Percentiles rank a stretch among this genome's conserved stretches.
These are phyloP conservation scores for Dasysyrphus albostriatus DNA, from an alignment of 2,888 invertebrate genomes.

Conservation along the genomic window DNA sequence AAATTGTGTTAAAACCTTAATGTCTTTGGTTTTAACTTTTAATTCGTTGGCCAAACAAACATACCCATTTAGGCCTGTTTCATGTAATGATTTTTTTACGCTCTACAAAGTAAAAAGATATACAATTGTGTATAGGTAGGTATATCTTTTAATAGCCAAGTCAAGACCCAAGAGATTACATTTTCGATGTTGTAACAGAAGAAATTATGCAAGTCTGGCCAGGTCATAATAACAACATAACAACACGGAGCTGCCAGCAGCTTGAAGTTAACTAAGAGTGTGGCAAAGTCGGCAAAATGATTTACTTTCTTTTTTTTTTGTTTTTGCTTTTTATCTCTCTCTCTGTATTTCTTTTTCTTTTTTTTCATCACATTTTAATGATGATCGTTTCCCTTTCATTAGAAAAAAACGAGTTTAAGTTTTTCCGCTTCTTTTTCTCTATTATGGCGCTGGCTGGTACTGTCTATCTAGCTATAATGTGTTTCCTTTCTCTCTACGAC, in stretches of 20 bases:
- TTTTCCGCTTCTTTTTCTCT: constrained; percentile 44
- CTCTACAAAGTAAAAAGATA: constrained; percentile 52
- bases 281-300: constrained; percentile 59
- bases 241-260: constrained; percentile 32
- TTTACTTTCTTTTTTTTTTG: constrained; percentile 68
- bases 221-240: constrained; percentile 67
- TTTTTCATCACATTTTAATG: constrained; percentile 41
- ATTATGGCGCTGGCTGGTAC: constrained; percentile 7
- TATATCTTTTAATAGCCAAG: constrained; percentile 33
- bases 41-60: constrained; percentile 34
- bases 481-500: constrained; percentile 64
- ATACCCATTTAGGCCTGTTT: constrained; percentile 61
- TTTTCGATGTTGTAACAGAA: constrained; percentile 70
- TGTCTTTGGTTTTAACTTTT: constrained; percentile 39
- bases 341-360: constrained; percentile 35
- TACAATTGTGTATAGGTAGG: background rate
- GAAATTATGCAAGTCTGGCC: constrained; percentile 67
- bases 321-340: constrained; percentile 2
- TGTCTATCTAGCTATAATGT: constrained; percentile 22
- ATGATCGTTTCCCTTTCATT: constrained; percentile 73
- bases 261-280: constrained; percentile 29
- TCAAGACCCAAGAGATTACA: constrained; percentile 64
- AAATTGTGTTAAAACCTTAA: constrained; percentile 30
- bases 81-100: constrained; percentile 51
- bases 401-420: constrained; percentile 68